Evolutionary conservation across 1,140 invertebrate genomes (phyloP), one percentile per base, ranked within the genome.

Genomic region (Leptoteleia sp.): DNA sequence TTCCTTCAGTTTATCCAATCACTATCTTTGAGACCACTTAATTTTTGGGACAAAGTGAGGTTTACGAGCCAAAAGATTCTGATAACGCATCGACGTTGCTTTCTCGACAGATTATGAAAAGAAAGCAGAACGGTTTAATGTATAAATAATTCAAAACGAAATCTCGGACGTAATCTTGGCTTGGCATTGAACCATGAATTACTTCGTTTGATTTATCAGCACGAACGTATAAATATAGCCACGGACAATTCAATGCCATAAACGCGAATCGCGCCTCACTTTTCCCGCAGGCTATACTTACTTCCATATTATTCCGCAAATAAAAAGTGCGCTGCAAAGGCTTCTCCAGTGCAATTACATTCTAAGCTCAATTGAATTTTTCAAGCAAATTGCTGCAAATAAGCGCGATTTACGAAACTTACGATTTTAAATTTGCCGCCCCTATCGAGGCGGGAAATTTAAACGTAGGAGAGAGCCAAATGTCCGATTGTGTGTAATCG

Each of bases 131-230:
- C 2, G 7, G 11, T 52, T 33, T 37, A 19, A 17, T 11, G 11
- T 59, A 65, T 50, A 65, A 73, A 67, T 67, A 67, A 67, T 61
- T 61, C 15, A 5, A 12, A 15, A 33, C 13, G 25, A 76, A 76
- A 61, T 67, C 52, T 35, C 61, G 15, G 8, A 0, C 40, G 35
- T 35, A 52, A 76, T 76, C 62, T 61, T 25, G n/a, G 31, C 38
- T 76, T 76, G 54, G 61, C 72, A 67, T 61, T 76, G 72, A 76
- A 76, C 47, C 38, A 54, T 47, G 38, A 54, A 67, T 31, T 31
- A 67, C 40, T 54, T 40, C 4, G 29, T 61, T 43, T 43, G 61
- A 67, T 67, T 76, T 76, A 67, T 67, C 61, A 75, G 13, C 52
- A 52, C 61, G 71, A 50, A 59, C 25, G 31, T 35, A 19, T 31